Evolutionary conservation across 2,888 invertebrate genomes (phyloP).

Genomic region (Pristionchus entomophagus): DNA sequence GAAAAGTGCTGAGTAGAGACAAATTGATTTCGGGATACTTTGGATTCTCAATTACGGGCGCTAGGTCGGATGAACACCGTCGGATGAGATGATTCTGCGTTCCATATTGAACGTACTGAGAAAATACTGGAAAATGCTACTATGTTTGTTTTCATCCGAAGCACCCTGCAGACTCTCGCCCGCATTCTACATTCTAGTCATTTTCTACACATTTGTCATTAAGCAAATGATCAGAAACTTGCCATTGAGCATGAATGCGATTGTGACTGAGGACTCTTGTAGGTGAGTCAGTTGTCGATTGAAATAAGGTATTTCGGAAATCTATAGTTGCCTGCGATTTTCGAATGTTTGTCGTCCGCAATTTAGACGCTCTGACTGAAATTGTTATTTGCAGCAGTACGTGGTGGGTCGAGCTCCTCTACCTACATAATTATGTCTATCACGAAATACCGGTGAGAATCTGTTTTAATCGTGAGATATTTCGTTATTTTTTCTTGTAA

Average conservation of each 20-base stretch:
- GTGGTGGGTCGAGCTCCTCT: constrained; percentile 23
- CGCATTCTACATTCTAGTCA: constrained; percentile 6
- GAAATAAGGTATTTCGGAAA: background rate
- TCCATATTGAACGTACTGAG: too few species aligned
- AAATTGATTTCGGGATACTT: too few species aligned
- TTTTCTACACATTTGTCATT: constrained; percentile 10
- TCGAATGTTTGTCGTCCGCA: background rate
- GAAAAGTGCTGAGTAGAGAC: too few species aligned
- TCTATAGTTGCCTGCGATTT: background rate
- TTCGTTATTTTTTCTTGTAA: too few species aligned
- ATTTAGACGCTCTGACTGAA: background rate
- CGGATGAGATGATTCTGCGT: too few species aligned
- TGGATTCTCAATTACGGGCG: too few species aligned
- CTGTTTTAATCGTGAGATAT: too few species aligned
- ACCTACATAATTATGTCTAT: background rate
- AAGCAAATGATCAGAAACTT: background rate
- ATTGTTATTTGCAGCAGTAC: background rate
- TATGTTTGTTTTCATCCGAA: too few species aligned
- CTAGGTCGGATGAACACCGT: too few species aligned
- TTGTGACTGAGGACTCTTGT: background rate
- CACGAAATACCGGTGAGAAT: too few species aligned
- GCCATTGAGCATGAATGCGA: background rate
- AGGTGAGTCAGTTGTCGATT: background rate
- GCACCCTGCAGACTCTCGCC: background rate
- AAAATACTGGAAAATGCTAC: too few species aligned